Conservation (phyloP, 2,888 invertebrate species). For the Drosophila gaucha region DNA sequence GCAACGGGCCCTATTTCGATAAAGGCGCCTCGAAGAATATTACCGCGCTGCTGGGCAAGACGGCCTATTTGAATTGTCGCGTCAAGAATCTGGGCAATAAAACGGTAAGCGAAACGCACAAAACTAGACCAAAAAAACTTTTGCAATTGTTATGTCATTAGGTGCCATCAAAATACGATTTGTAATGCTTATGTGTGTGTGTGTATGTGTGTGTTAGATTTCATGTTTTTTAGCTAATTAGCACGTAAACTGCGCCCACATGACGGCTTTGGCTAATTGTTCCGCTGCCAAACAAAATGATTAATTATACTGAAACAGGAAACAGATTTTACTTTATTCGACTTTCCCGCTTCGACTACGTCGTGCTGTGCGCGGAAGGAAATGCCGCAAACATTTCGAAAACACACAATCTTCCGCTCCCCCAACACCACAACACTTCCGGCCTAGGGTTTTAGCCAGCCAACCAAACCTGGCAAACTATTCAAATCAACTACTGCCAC, state of each 20-base stretch:
- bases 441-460: constrained; percentile 27
- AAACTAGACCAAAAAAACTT: constrained; percentile 3
- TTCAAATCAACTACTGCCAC: constrained; percentile 61
- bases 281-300: constrained; percentile 79
- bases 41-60: constrained; percentile 94
- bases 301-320: constrained; percentile 79
- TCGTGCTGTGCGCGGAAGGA: constrained; percentile 71
- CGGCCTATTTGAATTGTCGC: constrained; percentile 94
- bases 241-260: constrained; percentile 75
- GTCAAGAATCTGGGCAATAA: constrained; percentile 96
- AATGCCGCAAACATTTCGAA: constrained; percentile 79
- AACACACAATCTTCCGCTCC: constrained; percentile 27
- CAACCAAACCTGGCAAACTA: constrained; percentile 58
- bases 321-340: constrained; percentile 80
- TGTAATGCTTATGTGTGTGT: constrained; percentile 24
- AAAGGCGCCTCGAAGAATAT: constrained; percentile 90
- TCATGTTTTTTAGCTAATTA: constrained; percentile 69
- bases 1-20: constrained; percentile 91
- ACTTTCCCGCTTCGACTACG: constrained; percentile 50
- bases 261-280: constrained; percentile 72
- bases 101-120: constrained; percentile 88
- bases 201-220: constrained; percentile 22
- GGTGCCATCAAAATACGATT: constrained; percentile 68
- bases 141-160: constrained; percentile 69
- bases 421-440: constrained; percentile 46